A percentile compares a stretch with the other conserved stretches of the same genome.
Evolutionary conservation across 2,113 vertebrate genomes (phyloP).

Genomic region (Crypturellus undulatus): DNA sequence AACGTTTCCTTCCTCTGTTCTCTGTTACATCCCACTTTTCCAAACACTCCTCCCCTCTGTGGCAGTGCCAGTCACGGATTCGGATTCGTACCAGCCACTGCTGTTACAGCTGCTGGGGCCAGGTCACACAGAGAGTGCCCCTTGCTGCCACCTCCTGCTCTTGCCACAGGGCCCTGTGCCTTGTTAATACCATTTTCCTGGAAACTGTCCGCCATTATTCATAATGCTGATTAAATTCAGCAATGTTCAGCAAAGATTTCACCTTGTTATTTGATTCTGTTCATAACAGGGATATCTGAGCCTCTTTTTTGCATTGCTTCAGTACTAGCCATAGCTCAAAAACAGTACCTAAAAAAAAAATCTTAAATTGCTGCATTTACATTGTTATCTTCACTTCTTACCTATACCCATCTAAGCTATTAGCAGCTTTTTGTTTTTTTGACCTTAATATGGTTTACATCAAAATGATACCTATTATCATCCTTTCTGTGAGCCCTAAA

Average conservation of each 20-base stretch:
- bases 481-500: background rate
- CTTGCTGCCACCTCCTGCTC: too few relatives aligned
- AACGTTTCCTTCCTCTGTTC: background rate
- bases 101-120: too few relatives aligned
- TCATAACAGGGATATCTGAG: background rate
- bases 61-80: too few relatives aligned
- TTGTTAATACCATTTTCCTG: background rate
- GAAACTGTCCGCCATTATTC: background rate
- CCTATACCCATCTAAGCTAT: background rate
- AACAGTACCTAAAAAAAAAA: background rate
- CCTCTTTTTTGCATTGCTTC: background rate
- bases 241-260: slow-evolving; percentile 7
- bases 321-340: background rate
- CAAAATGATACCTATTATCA: background rate
- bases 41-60: too few relatives aligned
- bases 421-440: background rate
- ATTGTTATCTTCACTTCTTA: accelerated
- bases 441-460: background rate
- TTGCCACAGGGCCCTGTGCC: too few relatives aligned
- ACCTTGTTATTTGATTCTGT: background rate
- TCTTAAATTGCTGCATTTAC: too few relatives aligned
- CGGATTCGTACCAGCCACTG: too few relatives aligned
- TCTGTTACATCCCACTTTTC: too few relatives aligned
- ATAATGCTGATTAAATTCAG: slow-evolving; percentile 45
- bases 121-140: too few relatives aligned